Evolutionary conservation across 2,888 invertebrate species (phyloP), one percentile per base, ranked within the genome.

Genomic region (Gastracanthus pulcherrimus): DNA sequence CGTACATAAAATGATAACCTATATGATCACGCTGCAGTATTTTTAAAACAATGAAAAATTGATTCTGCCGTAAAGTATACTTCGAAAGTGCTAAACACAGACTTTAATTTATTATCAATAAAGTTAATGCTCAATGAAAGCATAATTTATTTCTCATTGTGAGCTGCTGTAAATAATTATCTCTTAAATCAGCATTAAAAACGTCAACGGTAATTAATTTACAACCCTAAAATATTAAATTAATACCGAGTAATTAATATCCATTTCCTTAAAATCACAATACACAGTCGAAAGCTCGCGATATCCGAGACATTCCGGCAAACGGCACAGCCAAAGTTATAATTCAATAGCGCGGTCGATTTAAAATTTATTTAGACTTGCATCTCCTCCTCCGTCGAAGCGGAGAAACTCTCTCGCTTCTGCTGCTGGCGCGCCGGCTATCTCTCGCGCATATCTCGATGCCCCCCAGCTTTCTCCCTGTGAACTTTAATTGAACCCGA

Each of bases 401-500:
- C 38, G 7, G 36, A 71, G 58, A 71, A 71, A 38, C 58, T 71
- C 58, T 23, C 7, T 48, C 48, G n/a, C 48, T 48, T 48, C 48
- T 48, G 19, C 48, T n/a, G 19, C 48, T 48, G 23, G n/a, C n/a
- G n/a, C n/a, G n/a, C n/a, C 19, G n/a, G 29, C 41, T 60, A 72
- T 74, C 62, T 62, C 19, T 6, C 1, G 74, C 41, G 45, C 45
- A 62, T 48, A 74, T 36, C 74, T 62, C 34, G 19, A 31, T n/a
- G n/a, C n/a, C n/a, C n/a, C 19, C 45, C n/a, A 60, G 60, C 23
- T 55, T 13, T 55, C 36, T 23, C 48, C 1, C n/a, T 23, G 23
- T 31, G 26, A 69, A 60, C 58, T 69, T 69, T 70, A 76, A 76
- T 69, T 69, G 76, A 76, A 69, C 34, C 26, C 19, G n/a, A 69